A percentile compares a stretch with the other conserved stretches of the same genome.
phyloP scores from a whole-genome alignment of 2,888 invertebrate species.

The Pegoplata infirma region DNA sequence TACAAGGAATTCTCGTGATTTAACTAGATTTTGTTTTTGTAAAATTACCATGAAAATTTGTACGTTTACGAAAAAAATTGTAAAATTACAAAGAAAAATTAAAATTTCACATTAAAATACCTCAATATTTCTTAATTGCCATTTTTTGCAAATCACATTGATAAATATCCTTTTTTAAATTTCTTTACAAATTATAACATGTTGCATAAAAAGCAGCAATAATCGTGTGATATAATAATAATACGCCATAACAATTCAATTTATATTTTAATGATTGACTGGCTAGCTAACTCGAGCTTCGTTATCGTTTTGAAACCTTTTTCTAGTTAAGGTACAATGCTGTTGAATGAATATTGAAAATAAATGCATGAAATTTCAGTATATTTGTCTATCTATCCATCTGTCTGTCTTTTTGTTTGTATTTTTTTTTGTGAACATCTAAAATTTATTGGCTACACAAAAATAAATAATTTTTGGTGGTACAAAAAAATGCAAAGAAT shows the following conservation, averaged over 20 bases:
- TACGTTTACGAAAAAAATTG: too few species aligned
- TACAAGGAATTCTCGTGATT: too few species aligned
- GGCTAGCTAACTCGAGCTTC: background rate
- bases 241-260: background rate
- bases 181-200: background rate
- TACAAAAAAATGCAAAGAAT: constrained; percentile 1
- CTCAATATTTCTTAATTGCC: constrained; percentile 13
- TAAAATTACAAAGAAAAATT: too few species aligned
- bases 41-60: too few species aligned
- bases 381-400: background rate
- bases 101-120: too few species aligned
- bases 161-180: background rate
- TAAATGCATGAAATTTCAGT: constrained; percentile 1
- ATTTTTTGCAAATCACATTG: background rate
- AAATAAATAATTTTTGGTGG: background rate
- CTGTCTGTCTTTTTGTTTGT: background rate
- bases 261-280: background rate
- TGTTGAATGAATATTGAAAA: background rate
- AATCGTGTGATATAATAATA: background rate
- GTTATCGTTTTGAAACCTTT: constrained; percentile 11
- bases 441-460: constrained; percentile 27
- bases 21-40: too few species aligned
- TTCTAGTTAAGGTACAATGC: background rate
- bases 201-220: background rate
- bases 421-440: background rate